Base-by-base conservation (phyloP, 2,113 vertebrate species). In the Zeus faber region DNA sequence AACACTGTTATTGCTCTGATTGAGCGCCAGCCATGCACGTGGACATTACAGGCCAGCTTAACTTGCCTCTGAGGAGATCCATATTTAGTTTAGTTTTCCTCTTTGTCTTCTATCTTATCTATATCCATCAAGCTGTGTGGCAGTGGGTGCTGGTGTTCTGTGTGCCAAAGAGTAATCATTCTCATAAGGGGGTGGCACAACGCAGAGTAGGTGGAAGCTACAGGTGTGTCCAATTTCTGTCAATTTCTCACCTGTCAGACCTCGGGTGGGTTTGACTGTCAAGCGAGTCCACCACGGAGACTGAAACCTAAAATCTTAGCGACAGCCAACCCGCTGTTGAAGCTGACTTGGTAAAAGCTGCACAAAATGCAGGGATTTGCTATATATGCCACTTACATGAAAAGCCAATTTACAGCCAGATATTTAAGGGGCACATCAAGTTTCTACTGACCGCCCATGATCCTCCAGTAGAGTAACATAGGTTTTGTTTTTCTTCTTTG, bases 171-270 rank as follows among this genome's bases (percentile, higher is more conserved):
- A n/a, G n/a, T n/a, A n/a, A n/a, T 65, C 54, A 49, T 63, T 37
- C 47, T 63, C 23, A 1, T 41, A 60, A 49, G 45, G 26, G 49
- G 14, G 6, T 27, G 10, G 21, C 31, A 37, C 26, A 11, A n/a
- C n/a, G n/a, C n/a, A n/a, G 47, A 46, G 66, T 39, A 44, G 74
- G 82, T 0, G 20, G 7, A 49, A 27, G 17, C 39, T 54, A 31
- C 73, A 69, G 74, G 74, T 80, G 78, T 58, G 68, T 69, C 75
- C 65, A 83, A 66, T 80, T 74, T 70, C 24, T 70, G 49, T 22
- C 49, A 44, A 54, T 58, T 75, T 54, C 65, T 77, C 81, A 84
- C 76, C 75, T 83, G 81, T 83, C 64, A 60, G 63, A 66, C 71
- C 80, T 54, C 71, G 62, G 51, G 50, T 68, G 39, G 39, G 52